Conservation (phyloP, 2,113 vertebrate genomes). For the Macrotis lagotis region DNA sequence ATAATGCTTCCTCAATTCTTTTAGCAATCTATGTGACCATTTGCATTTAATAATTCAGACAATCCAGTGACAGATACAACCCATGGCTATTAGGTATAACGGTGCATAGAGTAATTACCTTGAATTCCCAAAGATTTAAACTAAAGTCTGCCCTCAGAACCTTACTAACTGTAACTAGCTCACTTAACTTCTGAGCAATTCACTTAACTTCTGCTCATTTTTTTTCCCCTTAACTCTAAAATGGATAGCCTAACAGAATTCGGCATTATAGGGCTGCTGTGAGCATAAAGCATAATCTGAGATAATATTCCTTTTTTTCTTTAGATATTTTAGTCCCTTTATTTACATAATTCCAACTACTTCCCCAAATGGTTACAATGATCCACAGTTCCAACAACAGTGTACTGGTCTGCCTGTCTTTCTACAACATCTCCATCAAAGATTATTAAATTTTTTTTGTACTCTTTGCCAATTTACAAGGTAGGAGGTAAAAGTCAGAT, state of each 20-base stretch:
- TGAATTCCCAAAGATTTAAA: not conserved
- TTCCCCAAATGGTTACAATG: too few relatives aligned
- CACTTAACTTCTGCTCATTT: not conserved
- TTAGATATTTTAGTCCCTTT: too few relatives aligned
- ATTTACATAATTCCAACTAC: too few relatives aligned
- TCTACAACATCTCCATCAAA: too few relatives aligned
- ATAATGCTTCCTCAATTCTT: not conserved
- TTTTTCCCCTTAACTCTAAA: not conserved
- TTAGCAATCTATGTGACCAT: not conserved
- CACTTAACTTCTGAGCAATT: not conserved
- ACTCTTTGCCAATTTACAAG: too few relatives aligned
- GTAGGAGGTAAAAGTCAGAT: too few relatives aligned
- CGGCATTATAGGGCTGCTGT: not conserved
- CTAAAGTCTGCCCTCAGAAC: not conserved
- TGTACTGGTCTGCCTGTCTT: too few relatives aligned
- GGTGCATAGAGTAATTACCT: not conserved
- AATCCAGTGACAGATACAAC: not conserved
- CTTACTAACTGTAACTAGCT: not conserved
- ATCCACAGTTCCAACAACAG: too few relatives aligned
- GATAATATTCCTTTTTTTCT: too few relatives aligned
- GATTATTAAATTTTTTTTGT: too few relatives aligned
- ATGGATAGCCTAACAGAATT: not conserved
- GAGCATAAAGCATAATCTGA: not conserved
- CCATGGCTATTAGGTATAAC: not conserved
- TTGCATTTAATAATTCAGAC: fast-evolving